Evolutionary conservation across 2,888 invertebrate genomes (phyloP), one percentile per base, ranked within the genome.

Genomic region (Magallana nippona): DNA sequence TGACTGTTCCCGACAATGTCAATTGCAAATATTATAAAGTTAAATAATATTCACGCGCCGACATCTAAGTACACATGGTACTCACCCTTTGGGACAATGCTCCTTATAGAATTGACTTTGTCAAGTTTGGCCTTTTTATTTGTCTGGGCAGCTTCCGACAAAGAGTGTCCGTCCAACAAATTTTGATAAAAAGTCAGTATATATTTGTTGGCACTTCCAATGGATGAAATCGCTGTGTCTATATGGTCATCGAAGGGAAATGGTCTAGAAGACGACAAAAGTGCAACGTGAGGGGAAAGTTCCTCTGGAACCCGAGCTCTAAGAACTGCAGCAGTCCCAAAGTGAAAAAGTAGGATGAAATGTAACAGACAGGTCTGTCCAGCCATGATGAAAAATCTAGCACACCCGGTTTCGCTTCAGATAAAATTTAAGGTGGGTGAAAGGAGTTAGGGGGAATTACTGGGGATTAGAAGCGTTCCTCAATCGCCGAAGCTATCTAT

Each of bases 171-270:
- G 15, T 87, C 84, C 55, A 90, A 85, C 60, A 93, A 88, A 71
- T 89, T 85, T 62, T 91, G 88, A 79, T 91, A 93, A 10, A 93
- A 88, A 57, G 88, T 86, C 80, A 92, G 84, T 88, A 92, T 90
- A 84, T 91, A 92, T 44, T 86, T 86, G 10, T 89, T 89, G 2
- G 92, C 96, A 96, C 94, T 86, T 78, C 83, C 62, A 13, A 84
- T 19, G 27, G 27, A 56, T 55, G 22, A 10, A 5, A 55, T n/a
- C 15, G 56, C 2, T 19, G 55, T 55, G 8, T 55, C 78, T n/a
- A 55, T 55, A 11, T 78, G 19, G 5, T 78, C 78, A 55, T 78
- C 55, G 2, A n/a, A 19, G 11, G 78, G 55, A 19, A 78, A 56
- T 15, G 78, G 78, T n/a, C 22, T 78, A 19, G 55, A n/a, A 13